A percentile compares a stretch with the other conserved stretches of the same genome.
Evolutionary conservation across 1,140 invertebrate species (phyloP).

Genomic region (Mya arenaria): DNA sequence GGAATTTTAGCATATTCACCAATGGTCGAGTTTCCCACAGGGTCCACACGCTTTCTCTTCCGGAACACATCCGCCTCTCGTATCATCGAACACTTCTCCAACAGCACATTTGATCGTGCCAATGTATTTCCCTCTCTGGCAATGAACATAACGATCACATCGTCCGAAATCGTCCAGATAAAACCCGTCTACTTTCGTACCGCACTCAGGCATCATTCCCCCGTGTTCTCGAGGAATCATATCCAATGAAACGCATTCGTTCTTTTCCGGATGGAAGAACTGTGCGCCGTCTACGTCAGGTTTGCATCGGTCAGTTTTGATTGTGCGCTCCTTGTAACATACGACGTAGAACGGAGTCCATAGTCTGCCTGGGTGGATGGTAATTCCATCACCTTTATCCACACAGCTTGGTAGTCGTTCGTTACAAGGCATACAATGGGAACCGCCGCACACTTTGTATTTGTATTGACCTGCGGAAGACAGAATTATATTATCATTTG

Average conservation of each 20-base stretch:
- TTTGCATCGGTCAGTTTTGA: conserved; percentile 39
- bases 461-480: conserved; percentile 47
- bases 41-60: conserved; percentile 35
- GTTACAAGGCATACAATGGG: conserved; percentile 54
- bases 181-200: conserved; percentile 36
- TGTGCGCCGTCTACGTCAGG: conserved; percentile 22
- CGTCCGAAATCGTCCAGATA: conserved; percentile 51
- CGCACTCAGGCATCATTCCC: conserved; percentile 55
- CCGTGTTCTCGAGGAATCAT: conserved; percentile 47
- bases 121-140: conserved; percentile 34
- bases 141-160: conserved; percentile 43
- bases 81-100: conserved; percentile 39
- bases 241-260: conserved; percentile 43
- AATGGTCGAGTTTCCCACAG: conserved; percentile 1
- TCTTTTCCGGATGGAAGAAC: conserved; percentile 30
- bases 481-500: neutral
- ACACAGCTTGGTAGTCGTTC: conserved; percentile 53
- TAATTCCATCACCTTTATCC: conserved; percentile 43
- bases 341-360: conserved; percentile 57
- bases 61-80: neutral
- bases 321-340: conserved; percentile 51
- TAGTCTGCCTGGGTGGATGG: conserved; percentile 41
- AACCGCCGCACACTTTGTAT: neutral
- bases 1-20: neutral
- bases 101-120: conserved; percentile 15